Evolutionary conservation across 1,140 invertebrate genomes (phyloP).

Genomic region (Geopemphigus sp.): DNA sequence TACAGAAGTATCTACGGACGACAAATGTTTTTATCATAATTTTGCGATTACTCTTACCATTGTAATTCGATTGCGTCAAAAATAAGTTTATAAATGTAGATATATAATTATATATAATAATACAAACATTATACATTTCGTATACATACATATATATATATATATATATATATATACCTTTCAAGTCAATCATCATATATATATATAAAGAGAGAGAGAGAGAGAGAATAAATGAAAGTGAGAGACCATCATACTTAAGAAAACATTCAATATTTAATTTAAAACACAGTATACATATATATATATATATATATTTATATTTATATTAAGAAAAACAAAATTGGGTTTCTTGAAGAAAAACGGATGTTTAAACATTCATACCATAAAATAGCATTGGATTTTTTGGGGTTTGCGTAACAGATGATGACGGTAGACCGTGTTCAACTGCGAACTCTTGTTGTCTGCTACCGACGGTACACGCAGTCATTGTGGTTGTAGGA

Average conservation of each 20-base stretch:
- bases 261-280: too few relatives aligned
- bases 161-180: neutral
- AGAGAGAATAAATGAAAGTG: too few relatives aligned
- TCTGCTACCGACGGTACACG: neutral
- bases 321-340: too few relatives aligned
- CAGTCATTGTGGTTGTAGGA: neutral
- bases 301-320: too few relatives aligned
- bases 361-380: slow-evolving; percentile 19
- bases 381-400: slow-evolving; percentile 40
- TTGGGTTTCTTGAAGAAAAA: too few relatives aligned
- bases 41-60: neutral
- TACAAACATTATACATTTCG: neutral
- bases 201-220: too few relatives aligned
- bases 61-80: neutral
- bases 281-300: too few relatives aligned
- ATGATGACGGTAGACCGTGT: slow-evolving; percentile 25
- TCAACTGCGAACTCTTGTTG: slow-evolving; percentile 28
- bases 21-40: too few relatives aligned
- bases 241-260: too few relatives aligned
- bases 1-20: too few relatives aligned
- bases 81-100: neutral
- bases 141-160: neutral
- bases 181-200: too few relatives aligned
- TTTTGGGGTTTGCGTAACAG: slow-evolving; percentile 24
- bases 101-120: neutral